Conservation (phyloP, 2,888 invertebrate genomes). For the Thymelicus lineola region DNA sequence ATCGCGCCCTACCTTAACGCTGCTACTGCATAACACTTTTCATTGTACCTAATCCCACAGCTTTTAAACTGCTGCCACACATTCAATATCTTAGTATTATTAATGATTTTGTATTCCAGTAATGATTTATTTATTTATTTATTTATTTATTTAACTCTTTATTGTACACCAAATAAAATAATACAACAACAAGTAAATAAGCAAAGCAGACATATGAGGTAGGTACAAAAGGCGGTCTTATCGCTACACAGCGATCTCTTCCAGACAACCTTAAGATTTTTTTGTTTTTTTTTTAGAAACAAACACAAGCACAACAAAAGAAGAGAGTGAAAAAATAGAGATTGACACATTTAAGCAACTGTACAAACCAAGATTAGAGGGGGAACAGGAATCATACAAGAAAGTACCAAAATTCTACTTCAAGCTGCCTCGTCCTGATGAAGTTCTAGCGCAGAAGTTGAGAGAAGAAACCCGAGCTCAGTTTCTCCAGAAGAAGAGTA, state of each 20-base stretch:
- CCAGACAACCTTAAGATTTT: too few relatives aligned
- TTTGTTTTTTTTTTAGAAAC: conserved; percentile 57
- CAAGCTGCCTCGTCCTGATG: conserved; percentile 91
- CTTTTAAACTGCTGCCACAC: too few relatives aligned
- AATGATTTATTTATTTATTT: too few relatives aligned
- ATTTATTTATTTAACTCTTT: too few relatives aligned
- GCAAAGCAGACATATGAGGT: too few relatives aligned
- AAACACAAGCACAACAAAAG: conserved; percentile 68
- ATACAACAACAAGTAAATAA: too few relatives aligned
- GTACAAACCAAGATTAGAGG: conserved; percentile 80
- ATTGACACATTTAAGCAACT: conserved; percentile 83
- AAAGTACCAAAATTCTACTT: conserved; percentile 91
- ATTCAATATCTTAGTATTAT: too few relatives aligned
- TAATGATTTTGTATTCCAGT: too few relatives aligned
- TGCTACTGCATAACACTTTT: background rate
- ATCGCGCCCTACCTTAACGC: too few relatives aligned
- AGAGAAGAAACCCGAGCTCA: conserved; percentile 95
- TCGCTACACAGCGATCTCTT: too few relatives aligned
- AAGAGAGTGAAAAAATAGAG: conserved; percentile 78
- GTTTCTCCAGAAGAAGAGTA: conserved; percentile 93
- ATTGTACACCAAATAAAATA: too few relatives aligned
- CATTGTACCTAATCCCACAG: background rate
- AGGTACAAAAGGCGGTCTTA: too few relatives aligned
- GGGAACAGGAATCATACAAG: conserved; percentile 80
- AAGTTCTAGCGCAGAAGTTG: conserved; percentile 91